These are phyloP conservation scores for Typhlichthys subterraneus DNA, from an alignment of 2,797 vertebrate genomes.

Conservation along the genomic window DNA sequence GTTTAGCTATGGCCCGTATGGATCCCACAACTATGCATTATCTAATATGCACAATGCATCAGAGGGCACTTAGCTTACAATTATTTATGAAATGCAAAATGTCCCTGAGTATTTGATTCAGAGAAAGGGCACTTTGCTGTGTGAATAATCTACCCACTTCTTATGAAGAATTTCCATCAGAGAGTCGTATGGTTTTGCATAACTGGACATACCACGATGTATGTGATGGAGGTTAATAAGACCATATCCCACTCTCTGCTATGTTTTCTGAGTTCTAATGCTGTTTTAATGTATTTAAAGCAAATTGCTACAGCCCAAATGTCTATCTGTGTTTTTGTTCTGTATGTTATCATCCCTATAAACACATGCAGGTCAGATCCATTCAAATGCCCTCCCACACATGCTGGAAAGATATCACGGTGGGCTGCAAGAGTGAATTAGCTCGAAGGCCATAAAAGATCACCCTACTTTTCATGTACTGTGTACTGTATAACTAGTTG, in stretches of 20 bases:
- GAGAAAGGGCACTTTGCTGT: slow-evolving; percentile 48
- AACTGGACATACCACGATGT: slow-evolving; percentile 25
- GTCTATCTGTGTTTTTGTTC: slow-evolving; percentile 12
- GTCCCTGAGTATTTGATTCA: slow-evolving; percentile 40
- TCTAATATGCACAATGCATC: slow-evolving; percentile 74
- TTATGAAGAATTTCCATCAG: slow-evolving; percentile 46
- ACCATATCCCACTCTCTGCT: slow-evolving; percentile 35
- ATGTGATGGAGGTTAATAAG: slow-evolving; percentile 50
- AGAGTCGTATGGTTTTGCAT: slow-evolving; percentile 53
- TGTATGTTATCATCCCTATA: not conserved
- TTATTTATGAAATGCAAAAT: slow-evolving; percentile 65
- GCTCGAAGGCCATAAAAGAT: slow-evolving; percentile 20
- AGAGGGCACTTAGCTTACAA: slow-evolving; percentile 72
- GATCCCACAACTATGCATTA: slow-evolving; percentile 67
- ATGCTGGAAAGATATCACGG: slow-evolving; percentile 8
- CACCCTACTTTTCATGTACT: slow-evolving; percentile 25
- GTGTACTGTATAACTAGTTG: slow-evolving; percentile 24
- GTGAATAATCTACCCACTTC: slow-evolving; percentile 62
- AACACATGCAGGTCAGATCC: slow-evolving; percentile 11
- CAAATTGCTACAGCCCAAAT: not conserved
- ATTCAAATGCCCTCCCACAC: slow-evolving; percentile 16
- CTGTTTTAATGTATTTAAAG: slow-evolving; percentile 20
- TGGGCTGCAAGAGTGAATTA: not conserved
- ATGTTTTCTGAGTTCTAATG: slow-evolving; percentile 42
- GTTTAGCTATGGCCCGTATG: slow-evolving; percentile 51